These are phyloP conservation scores for Trileptium ribeirensis DNA, from an alignment of 2,888 invertebrate species.

Conservation along the genomic window DNA sequence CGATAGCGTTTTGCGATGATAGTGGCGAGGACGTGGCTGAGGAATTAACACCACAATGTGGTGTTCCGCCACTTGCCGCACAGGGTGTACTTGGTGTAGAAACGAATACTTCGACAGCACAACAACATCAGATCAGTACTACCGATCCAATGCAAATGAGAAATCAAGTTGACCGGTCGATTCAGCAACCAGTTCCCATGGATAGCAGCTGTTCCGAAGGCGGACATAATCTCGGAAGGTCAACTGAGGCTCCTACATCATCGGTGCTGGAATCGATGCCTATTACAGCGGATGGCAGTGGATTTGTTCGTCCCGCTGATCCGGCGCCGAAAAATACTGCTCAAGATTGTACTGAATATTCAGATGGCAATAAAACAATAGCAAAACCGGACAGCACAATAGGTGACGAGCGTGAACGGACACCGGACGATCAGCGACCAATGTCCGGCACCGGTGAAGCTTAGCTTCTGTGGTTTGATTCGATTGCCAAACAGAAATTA, in stretches of 20 bases:
- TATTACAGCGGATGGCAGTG: background rate
- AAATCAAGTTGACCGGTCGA: background rate
- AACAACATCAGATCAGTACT: background rate
- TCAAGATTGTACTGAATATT: too few relatives aligned
- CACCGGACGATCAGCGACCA: too few relatives aligned
- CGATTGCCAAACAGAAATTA: too few relatives aligned
- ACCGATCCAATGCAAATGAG: too few relatives aligned
- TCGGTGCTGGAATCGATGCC: background rate
- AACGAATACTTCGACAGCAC: background rate
- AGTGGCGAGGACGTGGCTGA: background rate
- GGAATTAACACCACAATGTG: too few relatives aligned
- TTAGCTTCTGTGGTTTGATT: too few relatives aligned
- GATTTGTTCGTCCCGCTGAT: background rate
- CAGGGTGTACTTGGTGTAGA: background rate
- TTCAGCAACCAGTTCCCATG: background rate
- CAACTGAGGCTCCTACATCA: background rate
- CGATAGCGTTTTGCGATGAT: background rate
- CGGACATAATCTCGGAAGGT: background rate
- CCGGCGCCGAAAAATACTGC: too few relatives aligned
- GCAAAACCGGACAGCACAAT: too few relatives aligned
- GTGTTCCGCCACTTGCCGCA: too few relatives aligned
- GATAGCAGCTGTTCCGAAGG: background rate
- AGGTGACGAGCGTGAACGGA: too few relatives aligned
- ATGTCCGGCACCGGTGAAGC: too few relatives aligned
- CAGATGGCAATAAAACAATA: too few relatives aligned